Percentiles rank a stretch among this genome's conserved stretches.
Conservation (phyloP, 92 coral and sea anemone genomes). For the Paramuricea clavata region DNA sequence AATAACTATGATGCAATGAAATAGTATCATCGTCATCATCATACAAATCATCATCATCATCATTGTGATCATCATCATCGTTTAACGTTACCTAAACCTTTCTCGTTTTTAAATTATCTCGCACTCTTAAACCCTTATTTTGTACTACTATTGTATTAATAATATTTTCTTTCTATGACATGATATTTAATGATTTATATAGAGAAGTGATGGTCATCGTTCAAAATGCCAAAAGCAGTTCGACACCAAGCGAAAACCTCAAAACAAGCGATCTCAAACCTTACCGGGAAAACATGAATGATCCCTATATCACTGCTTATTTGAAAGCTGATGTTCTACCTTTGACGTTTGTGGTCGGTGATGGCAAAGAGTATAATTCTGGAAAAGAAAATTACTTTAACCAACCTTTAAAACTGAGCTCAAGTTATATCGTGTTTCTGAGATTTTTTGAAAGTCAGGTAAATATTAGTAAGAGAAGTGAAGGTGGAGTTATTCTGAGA, state of each 20-base stretch:
- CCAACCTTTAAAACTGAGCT: background rate
- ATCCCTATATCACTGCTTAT: conserved; percentile 30
- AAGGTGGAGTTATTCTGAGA: too few species aligned
- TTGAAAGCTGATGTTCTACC: background rate
- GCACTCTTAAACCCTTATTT: too few species aligned
- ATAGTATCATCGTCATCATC: too few species aligned
- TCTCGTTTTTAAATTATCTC: too few species aligned
- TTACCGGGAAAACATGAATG: background rate
- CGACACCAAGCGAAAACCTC: background rate
- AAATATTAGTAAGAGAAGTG: background rate
- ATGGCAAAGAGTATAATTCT: conserved; percentile 17
- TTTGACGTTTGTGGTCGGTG: conserved; percentile 7
- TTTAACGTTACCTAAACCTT: too few species aligned
- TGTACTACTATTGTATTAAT: too few species aligned
- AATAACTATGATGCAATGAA: too few species aligned
- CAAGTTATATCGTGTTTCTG: conserved; percentile 10
- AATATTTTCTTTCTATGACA: too few species aligned
- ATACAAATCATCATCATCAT: too few species aligned
- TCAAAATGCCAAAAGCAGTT: background rate
- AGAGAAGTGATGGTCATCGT: conserved; percentile 11
- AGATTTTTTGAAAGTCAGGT: conserved; percentile 24
- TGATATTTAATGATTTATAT: too few species aligned
- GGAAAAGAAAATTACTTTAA: background rate
- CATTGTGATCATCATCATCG: too few species aligned
- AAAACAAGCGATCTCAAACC: background rate